Base-by-base conservation (phyloP, 2,888 invertebrate species). In the Dryomyza anilis region DNA sequence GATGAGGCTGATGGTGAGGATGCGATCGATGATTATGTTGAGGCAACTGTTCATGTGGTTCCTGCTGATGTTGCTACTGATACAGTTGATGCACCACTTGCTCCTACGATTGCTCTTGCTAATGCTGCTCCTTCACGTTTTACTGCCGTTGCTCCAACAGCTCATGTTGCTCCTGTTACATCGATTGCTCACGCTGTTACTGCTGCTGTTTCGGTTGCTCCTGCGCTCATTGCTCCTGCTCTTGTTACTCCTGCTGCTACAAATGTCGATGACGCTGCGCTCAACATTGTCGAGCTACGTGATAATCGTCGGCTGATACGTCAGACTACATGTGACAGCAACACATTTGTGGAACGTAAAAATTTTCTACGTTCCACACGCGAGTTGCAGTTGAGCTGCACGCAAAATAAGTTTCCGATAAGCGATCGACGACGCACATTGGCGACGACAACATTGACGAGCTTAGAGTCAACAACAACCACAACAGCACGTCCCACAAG, bases 401-500 rank as follows among this genome's bases (percentile, higher is more conserved):
- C 86, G 70, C 86, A 86, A 71, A 87, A 87, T 77, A 87, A 87
- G 78, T 87, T 87, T 82, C 87, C 87, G 70, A 87, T 87, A 70
- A 85, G 81, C 65, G 81, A 83, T 72, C 80, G 84, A 55, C 73
- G 67, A 60, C 72, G 72, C 23, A 43, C 43, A 14, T 48, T n/a
- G 16, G 16, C 50, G 10, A 23, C 60, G 14, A 19, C 39, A 45
- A 21, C 43, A 29, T 23, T 64, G 14, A 33, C 65, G 14, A 25
- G 33, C 19, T 14, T 57, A 30, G 46, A 63, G 36, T 21, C 65
- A 10, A 52, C 69, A 19, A 59, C 71, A 36, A 61, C 68, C 21
- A 60, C 67, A 8, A 65, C 70, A 25, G 30, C 70, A 7, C n/a
- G 70, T 4, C 65, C 68, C 23, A 64, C 57, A 5, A 62, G 57